These are phyloP conservation scores for Sphaerodactylus townsendi DNA, from an alignment of 2,113 vertebrate genomes.

Conservation along the genomic window DNA sequence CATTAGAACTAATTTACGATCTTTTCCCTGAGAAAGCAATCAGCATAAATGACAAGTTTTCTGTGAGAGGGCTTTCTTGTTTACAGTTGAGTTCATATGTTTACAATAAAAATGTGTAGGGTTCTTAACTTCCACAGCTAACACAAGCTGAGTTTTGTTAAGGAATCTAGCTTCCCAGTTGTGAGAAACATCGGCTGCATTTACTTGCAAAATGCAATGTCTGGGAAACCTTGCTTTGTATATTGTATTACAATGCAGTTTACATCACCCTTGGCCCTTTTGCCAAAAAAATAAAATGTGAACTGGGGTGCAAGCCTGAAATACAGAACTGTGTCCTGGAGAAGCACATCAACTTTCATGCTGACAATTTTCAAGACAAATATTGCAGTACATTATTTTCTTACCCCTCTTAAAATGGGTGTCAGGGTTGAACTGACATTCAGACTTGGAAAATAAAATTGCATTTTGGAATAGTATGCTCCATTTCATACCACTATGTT, in stretches of 20 bases:
- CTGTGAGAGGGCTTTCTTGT: neutral
- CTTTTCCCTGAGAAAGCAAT: slow-evolving; percentile 19
- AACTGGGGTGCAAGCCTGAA: neutral
- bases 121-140: slow-evolving; percentile 3
- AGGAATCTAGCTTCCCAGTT: neutral
- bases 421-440: neutral
- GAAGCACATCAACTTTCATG: neutral
- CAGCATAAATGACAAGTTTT: slow-evolving; percentile 2
- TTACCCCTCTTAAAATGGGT: neutral
- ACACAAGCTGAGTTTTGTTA: neutral
- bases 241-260: neutral
- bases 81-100: neutral
- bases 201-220: neutral
- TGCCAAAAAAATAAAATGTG: neutral
- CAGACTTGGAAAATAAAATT: neutral
- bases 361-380: neutral
- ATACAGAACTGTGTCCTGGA: neutral
- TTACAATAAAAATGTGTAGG: neutral
- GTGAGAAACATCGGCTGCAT: neutral
- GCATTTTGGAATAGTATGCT: neutral
- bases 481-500: neutral
- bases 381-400: neutral
- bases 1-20: slow-evolving; percentile 2
- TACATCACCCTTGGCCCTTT: neutral
- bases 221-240: neutral